phyloP scores from a whole-genome alignment of 2,113 vertebrate genomes.

The Dasyurus viverrinus region DNA sequence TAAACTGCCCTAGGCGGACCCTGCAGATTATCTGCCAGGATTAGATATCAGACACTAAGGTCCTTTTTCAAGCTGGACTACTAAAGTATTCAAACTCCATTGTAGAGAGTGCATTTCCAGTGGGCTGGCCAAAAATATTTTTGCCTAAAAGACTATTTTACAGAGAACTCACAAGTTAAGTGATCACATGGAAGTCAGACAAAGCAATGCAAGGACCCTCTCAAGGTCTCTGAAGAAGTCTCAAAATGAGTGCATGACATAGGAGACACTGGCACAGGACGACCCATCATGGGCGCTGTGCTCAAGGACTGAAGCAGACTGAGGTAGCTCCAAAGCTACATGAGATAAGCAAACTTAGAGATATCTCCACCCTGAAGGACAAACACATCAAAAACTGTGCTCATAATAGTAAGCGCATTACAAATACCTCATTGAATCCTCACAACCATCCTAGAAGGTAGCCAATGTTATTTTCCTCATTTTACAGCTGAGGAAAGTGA shows the following conservation, averaged over 20 bases:
- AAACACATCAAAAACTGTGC: not conserved
- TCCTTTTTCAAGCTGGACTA: not conserved
- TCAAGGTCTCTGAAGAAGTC: not conserved
- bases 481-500: not conserved
- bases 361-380: not conserved
- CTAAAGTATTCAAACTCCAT: not conserved
- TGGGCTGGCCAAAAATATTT: not conserved
- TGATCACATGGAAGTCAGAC: not conserved
- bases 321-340: not conserved
- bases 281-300: not conserved
- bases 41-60: not conserved
- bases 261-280: not conserved
- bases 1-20: not conserved
- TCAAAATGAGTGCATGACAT: not conserved
- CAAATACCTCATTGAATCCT: not conserved
- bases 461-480: not conserved
- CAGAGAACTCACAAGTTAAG: not conserved
- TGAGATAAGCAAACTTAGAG: not conserved
- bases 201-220: not conserved
- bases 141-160: not conserved
- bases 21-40: not conserved
- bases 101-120: not conserved
- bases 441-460: not conserved
- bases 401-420: not conserved
- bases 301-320: not conserved